Conservation (phyloP, 2,797 vertebrate species). For the Parauchenoglanis punctatus region DNA sequence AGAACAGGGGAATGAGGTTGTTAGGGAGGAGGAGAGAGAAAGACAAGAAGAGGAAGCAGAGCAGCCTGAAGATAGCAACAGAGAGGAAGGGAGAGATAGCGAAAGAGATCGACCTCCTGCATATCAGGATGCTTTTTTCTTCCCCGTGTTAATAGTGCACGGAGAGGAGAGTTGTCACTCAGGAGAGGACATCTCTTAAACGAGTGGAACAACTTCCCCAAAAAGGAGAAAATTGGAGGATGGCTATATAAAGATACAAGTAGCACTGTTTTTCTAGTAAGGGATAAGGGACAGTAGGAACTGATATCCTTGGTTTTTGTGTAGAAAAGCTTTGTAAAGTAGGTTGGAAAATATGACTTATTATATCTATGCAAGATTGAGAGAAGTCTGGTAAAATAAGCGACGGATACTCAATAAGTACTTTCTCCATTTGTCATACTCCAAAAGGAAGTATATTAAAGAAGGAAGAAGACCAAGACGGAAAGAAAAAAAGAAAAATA, state of each 20-base stretch:
- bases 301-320: background rate
- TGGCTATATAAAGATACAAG: background rate
- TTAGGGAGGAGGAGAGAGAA: constrained; percentile 58
- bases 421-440: constrained; percentile 1
- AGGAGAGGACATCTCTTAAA: constrained; percentile 73
- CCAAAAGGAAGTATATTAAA: constrained; percentile 18
- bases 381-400: constrained; percentile 23
- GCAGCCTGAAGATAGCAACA: constrained; percentile 65
- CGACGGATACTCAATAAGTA: background rate
- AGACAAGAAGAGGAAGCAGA: constrained; percentile 61
- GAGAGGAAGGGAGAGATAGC: constrained; percentile 64
- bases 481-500: background rate
- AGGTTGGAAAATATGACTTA: constrained; percentile 6
- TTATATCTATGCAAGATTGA: constrained; percentile 41
- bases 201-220: background rate
- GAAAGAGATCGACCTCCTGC: constrained; percentile 76
- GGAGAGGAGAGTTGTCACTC: constrained; percentile 83
- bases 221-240: constrained; percentile 2
- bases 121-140: constrained; percentile 82
- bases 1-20: constrained; percentile 53
- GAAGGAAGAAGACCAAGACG: background rate
- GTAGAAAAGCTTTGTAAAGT: background rate
- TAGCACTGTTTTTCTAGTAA: background rate
- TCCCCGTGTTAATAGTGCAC: constrained; percentile 81
- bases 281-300: constrained; percentile 6